Conservation (phyloP, 2,888 invertebrate genomes). For the Apodemia hepburni region DNA sequence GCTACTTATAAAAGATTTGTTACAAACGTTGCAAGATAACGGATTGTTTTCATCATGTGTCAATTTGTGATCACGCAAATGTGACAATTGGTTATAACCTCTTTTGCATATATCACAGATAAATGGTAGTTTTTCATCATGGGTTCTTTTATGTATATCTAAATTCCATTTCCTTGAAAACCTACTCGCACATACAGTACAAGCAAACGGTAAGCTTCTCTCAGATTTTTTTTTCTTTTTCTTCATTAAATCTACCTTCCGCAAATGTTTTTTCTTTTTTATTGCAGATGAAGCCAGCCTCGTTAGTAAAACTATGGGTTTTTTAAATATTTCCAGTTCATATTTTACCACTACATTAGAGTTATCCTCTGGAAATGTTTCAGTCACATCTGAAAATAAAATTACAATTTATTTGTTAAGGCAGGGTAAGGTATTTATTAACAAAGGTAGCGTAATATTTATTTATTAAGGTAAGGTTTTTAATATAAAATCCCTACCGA, state of each 20-base stretch:
- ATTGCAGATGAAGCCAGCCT: not conserved
- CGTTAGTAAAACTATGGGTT: not conserved
- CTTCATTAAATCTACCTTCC: not conserved
- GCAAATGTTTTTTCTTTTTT: not conserved
- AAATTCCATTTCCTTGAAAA: slow-evolving; percentile 6
- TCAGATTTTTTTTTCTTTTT: not conserved
- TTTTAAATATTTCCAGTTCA: not conserved
- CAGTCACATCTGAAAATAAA: not conserved
- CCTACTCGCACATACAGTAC: not conserved
- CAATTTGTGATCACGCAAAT: not conserved
- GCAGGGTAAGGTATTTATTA: too few species aligned
- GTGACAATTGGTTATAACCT: not conserved
- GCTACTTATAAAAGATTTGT: not conserved
- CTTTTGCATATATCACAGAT: not conserved
- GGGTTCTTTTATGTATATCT: not conserved
- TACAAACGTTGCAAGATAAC: not conserved
- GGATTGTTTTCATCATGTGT: not conserved
- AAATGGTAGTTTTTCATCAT: not conserved
- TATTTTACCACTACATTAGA: not conserved
- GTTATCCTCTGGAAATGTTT: not conserved
- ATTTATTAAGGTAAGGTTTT: too few species aligned
- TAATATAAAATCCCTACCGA: too few species aligned
- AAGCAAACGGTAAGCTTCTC: not conserved
- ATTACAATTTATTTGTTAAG: not conserved
- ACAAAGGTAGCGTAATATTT: too few species aligned